Evolutionary conservation across 2,888 invertebrate genomes (phyloP).

Genomic region (Meliscaeva auricollis): DNA sequence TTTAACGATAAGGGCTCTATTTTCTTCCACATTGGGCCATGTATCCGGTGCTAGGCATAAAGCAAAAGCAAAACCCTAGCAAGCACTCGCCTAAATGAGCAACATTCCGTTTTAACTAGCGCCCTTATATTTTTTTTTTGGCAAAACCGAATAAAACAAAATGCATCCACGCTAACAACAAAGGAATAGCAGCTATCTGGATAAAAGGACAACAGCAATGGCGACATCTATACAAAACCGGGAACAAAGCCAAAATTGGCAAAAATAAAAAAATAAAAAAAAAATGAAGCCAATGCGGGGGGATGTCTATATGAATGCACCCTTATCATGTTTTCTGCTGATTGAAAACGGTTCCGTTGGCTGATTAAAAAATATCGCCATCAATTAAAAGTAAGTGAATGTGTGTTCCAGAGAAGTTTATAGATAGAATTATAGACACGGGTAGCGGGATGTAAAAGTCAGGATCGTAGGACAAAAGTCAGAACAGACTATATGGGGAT

Average conservation of each 20-base stretch:
- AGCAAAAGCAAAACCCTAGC: slow-evolving; percentile 21
- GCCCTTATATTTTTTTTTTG: slow-evolving; percentile 51
- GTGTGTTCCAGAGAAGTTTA: slow-evolving; percentile 6
- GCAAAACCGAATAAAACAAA: slow-evolving; percentile 36
- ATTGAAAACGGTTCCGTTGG: slow-evolving; percentile 75
- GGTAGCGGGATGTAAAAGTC: neutral
- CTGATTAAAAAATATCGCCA: slow-evolving; percentile 75
- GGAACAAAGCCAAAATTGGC: slow-evolving; percentile 40
- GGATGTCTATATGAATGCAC: slow-evolving; percentile 64
- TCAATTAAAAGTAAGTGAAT: slow-evolving; percentile 74
- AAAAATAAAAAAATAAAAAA: slow-evolving; percentile 32
- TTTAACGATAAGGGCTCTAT: slow-evolving; percentile 53
- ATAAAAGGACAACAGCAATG: slow-evolving; percentile 72
- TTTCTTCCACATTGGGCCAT: slow-evolving; percentile 36
- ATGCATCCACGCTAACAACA: slow-evolving; percentile 62
- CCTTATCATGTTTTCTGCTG: slow-evolving; percentile 72
- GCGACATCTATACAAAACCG: slow-evolving; percentile 47
- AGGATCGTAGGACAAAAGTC: slow-evolving; percentile 43
- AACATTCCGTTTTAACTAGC: slow-evolving; percentile 40
- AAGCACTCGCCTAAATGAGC: slow-evolving; percentile 68
- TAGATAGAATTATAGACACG: neutral
- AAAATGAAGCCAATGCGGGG: slow-evolving; percentile 20
- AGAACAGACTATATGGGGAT: slow-evolving; percentile 33
- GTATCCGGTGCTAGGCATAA: slow-evolving; percentile 45
- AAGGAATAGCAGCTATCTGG: slow-evolving; percentile 67